phyloP scores from a whole-genome alignment of 2,888 invertebrate genomes.

The Limnephilus auricula region DNA sequence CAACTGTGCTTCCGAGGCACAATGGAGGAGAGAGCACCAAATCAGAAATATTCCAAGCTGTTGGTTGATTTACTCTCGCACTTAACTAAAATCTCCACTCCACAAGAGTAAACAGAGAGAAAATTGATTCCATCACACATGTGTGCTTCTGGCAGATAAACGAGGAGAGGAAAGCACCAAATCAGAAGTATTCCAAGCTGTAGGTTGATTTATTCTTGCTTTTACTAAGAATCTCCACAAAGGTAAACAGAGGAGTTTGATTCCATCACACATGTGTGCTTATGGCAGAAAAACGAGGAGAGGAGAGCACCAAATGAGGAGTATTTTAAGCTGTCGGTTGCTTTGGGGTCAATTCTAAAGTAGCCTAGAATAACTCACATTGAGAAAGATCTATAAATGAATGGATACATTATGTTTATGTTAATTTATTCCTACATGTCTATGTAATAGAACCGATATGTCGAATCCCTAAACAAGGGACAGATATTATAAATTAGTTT shows the following conservation, averaged over 20 bases:
- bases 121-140: not conserved
- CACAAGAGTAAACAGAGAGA: not conserved
- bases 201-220: conserved; percentile 45
- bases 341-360: conserved; percentile 57
- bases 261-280: not conserved
- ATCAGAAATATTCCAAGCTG: conserved; percentile 11
- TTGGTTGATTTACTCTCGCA: not conserved
- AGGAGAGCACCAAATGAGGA: conserved; percentile 39
- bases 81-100: not conserved
- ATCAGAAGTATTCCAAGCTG: conserved; percentile 52
- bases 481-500: conserved; percentile 65
- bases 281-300: not conserved
- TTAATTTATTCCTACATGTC: conserved; percentile 61
- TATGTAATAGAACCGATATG: conserved; percentile 66
- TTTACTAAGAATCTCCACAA: too few relatives aligned
- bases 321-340: conserved; percentile 60
- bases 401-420: conserved; percentile 65
- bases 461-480: conserved; percentile 63
- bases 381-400: conserved; percentile 64
- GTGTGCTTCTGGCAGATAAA: not conserved
- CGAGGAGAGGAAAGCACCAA: conserved; percentile 32
- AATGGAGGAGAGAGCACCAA: not conserved
- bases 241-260: not conserved
- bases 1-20: not conserved
- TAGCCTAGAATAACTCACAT: conserved; percentile 66